Percentiles rank a stretch among this genome's conserved stretches.
phyloP scores from a whole-genome alignment of 2,797 vertebrate genomes.

The Syngnathus acus region DNA sequence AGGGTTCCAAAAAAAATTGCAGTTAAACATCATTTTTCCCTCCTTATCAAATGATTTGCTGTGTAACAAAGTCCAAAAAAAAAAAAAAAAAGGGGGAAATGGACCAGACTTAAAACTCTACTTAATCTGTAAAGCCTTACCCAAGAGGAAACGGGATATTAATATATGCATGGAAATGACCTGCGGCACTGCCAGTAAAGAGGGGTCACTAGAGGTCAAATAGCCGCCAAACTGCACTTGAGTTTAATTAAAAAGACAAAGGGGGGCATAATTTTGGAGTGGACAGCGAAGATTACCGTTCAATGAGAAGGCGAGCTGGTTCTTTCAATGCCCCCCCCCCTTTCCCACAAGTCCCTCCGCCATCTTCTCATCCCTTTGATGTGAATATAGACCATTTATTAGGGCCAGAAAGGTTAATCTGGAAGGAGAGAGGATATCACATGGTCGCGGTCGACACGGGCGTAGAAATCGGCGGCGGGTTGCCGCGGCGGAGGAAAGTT shows the following conservation, averaged over 20 bases:
- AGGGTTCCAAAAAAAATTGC: not conserved
- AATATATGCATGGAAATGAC: conserved; percentile 76
- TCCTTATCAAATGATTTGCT: no score
- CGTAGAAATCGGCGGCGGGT: conserved; percentile 35
- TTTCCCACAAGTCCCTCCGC: conserved; percentile 50
- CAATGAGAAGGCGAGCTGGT: conserved; percentile 9
- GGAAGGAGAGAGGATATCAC: conserved; percentile 54
- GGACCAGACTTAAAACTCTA: conserved; percentile 31
- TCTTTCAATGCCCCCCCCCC: conserved; percentile 33
- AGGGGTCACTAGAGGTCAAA: conserved; percentile 66
- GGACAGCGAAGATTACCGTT: conserved; percentile 47
- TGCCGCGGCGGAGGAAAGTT: conserved; percentile 31
- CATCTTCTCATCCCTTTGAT: conserved; percentile 57
- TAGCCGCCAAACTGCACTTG: conserved; percentile 64
- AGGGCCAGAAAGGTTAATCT: conserved; percentile 65
- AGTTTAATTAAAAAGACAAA: conserved; percentile 79
- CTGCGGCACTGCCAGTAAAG: conserved; percentile 61
- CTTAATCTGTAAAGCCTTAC: conserved; percentile 61
- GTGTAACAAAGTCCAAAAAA: no score
- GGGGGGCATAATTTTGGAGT: conserved; percentile 51
- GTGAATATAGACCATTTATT: conserved; percentile 66
- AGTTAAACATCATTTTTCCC: no score
- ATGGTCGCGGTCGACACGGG: conserved; percentile 40
- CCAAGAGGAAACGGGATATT: conserved; percentile 42
- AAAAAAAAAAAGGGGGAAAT: conserved; percentile 27